These are phyloP conservation scores for Pristionchus exspectatus DNA, from an alignment of 2,888 invertebrate genomes.

Conservation along the genomic window DNA sequence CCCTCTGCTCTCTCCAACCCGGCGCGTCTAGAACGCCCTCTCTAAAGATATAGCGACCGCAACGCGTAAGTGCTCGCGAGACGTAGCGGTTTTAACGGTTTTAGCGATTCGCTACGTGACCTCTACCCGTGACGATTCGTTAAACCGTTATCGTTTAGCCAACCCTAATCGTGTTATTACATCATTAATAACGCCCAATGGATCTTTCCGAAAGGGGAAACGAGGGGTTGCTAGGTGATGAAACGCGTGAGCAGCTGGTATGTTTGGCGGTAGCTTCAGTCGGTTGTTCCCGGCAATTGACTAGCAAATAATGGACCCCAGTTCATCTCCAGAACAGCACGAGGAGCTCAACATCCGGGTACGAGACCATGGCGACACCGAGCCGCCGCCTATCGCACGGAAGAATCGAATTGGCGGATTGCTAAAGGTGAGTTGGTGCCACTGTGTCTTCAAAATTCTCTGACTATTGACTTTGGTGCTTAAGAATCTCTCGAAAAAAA, in stretches of 20 bases:
- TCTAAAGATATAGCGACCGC: no score
- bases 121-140: no score
- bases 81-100: no score
- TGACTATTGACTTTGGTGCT: conserved; percentile 60
- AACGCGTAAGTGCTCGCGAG: no score
- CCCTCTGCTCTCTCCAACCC: no score
- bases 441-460: no score
- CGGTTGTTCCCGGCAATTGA: neutral
- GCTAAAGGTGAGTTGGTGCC: conserved; percentile 55
- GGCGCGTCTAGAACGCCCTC: no score
- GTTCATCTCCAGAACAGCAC: conserved; percentile 59
- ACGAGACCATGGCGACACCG: conserved; percentile 61
- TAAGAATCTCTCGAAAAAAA: conserved; percentile 56
- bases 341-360: conserved; percentile 66
- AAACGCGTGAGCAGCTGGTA: neutral
- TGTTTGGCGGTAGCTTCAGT: neutral
- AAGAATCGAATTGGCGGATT: conserved; percentile 61
- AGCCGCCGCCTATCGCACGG: conserved; percentile 54
- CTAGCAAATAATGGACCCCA: neutral
- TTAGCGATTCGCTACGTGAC: no score
- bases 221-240: conserved; percentile 24
- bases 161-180: no score
- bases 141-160: no score
- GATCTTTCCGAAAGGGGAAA: neutral
- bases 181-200: neutral